phyloP scores from a whole-genome alignment of 1,140 invertebrate species.

The Popillia japonica region DNA sequence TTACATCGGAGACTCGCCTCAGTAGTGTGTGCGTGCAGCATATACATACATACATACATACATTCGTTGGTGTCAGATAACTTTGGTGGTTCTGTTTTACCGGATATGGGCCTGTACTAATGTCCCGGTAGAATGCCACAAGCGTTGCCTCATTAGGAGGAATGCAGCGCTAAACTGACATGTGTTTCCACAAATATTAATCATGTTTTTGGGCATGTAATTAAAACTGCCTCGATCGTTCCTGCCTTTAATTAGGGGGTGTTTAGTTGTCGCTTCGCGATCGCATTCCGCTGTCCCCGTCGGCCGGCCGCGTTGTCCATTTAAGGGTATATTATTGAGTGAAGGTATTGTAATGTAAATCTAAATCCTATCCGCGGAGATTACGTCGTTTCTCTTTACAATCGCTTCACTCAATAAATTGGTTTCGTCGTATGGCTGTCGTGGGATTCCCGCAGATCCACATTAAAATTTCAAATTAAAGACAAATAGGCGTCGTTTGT shows the following conservation, averaged over 20 bases:
- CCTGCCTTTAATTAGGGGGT: slow-evolving; percentile 38
- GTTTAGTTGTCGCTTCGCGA: slow-evolving; percentile 53
- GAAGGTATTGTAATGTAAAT: no score
- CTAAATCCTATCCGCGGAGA: no score
- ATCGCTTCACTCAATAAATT: no score
- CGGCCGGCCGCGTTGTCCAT: background rate
- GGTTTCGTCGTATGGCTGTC: background rate
- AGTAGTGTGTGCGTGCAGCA: no score
- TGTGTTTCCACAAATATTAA: slow-evolving; percentile 59
- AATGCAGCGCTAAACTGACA: slow-evolving; percentile 61
- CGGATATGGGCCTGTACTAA: slow-evolving; percentile 57
- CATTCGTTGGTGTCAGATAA: slow-evolving; percentile 14
- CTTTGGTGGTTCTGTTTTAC: slow-evolving; percentile 35
- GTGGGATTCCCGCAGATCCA: background rate
- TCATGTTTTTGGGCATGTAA: slow-evolving; percentile 56
- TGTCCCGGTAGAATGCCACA: slow-evolving; percentile 53
- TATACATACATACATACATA: no score
- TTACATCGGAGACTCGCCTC: no score
- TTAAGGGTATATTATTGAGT: no score
- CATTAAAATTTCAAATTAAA: slow-evolving; percentile 33
- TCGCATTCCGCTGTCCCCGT: slow-evolving; percentile 33
- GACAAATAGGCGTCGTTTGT: slow-evolving; percentile 31
- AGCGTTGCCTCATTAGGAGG: slow-evolving; percentile 58
- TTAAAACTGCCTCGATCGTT: slow-evolving; percentile 50
- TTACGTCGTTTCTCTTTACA: no score